Base-by-base conservation (phyloP, 2,888 invertebrate genomes). In the Strigamia crassipes region DNA sequence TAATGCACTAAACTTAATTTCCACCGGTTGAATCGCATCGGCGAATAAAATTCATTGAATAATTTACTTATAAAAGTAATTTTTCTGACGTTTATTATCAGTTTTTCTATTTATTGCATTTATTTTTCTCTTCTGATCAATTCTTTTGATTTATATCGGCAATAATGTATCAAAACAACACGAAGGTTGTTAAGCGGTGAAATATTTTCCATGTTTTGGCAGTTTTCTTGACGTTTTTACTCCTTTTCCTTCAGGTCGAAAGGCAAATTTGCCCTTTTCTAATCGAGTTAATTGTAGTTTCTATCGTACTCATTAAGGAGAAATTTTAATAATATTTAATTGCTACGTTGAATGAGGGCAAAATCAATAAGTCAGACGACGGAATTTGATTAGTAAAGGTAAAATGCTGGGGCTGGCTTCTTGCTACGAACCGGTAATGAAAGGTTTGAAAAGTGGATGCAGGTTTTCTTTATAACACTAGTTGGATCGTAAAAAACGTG, bases 291-390 rank as follows among this genome's bases (percentile, higher is more conserved):
- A 73, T 73, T 73, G 12, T 31, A 4, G 27, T 73, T 66, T 73
- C 73, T 3, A 73, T 27, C 31, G 73, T 27, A 73, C 21, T 56
- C 56, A 56, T 56, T 56, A 56, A 56, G 56, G 13, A 27, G 73
- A 12, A 31, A 31, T 73, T 73, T 73, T 27, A 73, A 73, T 73
- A 73, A 73, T 31, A 56, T 73, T 73, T 73, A 73, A 73, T 73
- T 73, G 73, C 27, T 3, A 27, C 15, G 15, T 15, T 51, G 15
- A 13, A 51, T 51, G 31, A 31, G 31, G 31, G 73, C 3, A 31
- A 73, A 73, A 73, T 73, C 73, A 31, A 73, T 73, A 73, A 31
- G 31, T 23, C 12, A 27, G 31, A 73, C 10, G 73, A 31, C 13
- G 13, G 31, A 73, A 73, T 73, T 73, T 31, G 73, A 73, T 73